Evolutionary conservation across 2,113 vertebrate genomes (phyloP), one percentile per base, ranked within the genome.

Genomic region (Cololabis saira): DNA sequence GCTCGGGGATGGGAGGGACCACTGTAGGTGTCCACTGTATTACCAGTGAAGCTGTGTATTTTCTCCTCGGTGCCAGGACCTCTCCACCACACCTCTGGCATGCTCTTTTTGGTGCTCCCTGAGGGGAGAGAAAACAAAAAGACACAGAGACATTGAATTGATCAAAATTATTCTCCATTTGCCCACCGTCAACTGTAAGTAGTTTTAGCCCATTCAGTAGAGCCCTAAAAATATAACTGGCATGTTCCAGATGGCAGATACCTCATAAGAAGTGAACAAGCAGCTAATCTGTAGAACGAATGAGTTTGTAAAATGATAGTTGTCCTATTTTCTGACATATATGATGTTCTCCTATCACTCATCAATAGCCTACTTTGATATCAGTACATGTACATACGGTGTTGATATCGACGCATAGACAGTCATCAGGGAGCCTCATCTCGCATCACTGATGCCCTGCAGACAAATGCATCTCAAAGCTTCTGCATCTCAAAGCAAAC

Each of bases 1-100:
- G 92, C 71, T 0, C 67, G 77, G 18, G 91, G 81, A 12, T 85
- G 83, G 37, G 93, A 84, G 22, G 90, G 82, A 52, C 94, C 93
- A 48, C 52, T 85, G 67, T 94, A 97, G 64, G 90, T 93, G 81
- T 97, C 91, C 7, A 92, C 91, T 3, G 90, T 73, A 24, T 84
- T 94, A 44, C 95, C 95, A 18, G 91, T 92, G 65, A 95, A 96
- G 74, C 75, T 93, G 84, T 96, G 92, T 43, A 96, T 83, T 42
- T 90, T 92, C 55, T 89, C 87, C 24, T 91, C 91, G 0, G 22
- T 71, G 17, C 92, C 93, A 18, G 90, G 74, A 61, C 86, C 83
- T 74, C 76, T 88, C 89, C 93, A 93, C 92, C 92, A 93, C 52
- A 93, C 83, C 68, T 94, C 92, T 0, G 93, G 90, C 51, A 64